Evolutionary conservation across 1,140 invertebrate genomes (phyloP).

Genomic region (Agrilus planipennis): DNA sequence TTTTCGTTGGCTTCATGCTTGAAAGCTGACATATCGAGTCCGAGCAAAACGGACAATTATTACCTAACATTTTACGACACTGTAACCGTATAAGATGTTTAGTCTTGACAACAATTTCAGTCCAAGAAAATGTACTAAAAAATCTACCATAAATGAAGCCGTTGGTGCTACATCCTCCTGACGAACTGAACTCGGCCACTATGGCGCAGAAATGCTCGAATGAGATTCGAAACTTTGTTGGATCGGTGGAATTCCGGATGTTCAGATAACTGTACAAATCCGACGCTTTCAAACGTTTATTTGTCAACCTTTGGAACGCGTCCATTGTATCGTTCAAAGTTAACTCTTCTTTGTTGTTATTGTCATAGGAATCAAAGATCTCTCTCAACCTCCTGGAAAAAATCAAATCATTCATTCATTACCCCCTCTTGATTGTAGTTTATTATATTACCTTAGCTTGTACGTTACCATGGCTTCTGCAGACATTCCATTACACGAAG

Average conservation of each 20-base stretch:
- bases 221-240: conserved; percentile 15
- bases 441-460: conserved; percentile 26
- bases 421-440: conserved; percentile 3
- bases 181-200: conserved; percentile 42
- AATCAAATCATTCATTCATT: conserved; percentile 10
- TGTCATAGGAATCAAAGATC: conserved; percentile 28
- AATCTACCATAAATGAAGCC: conserved; percentile 27
- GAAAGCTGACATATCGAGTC: too few species aligned
- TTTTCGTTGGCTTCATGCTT: too few species aligned
- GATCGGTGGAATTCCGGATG: conserved; percentile 10
- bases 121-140: conserved; percentile 25
- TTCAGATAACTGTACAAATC: conserved; percentile 25
- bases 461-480: conserved; percentile 29
- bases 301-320: conserved; percentile 27
- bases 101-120: conserved; percentile 29
- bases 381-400: conserved; percentile 26
- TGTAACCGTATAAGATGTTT: too few species aligned
- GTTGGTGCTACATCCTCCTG: conserved; percentile 30
- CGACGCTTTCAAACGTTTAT: conserved; percentile 21
- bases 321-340: conserved; percentile 23
- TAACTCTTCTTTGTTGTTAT: conserved; percentile 21
- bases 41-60: too few species aligned
- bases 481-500: conserved; percentile 17
- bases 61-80: too few species aligned
- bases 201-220: conserved; percentile 46